Conservation (phyloP, 1,140 invertebrate species). For the Contarinia nasturtii region DNA sequence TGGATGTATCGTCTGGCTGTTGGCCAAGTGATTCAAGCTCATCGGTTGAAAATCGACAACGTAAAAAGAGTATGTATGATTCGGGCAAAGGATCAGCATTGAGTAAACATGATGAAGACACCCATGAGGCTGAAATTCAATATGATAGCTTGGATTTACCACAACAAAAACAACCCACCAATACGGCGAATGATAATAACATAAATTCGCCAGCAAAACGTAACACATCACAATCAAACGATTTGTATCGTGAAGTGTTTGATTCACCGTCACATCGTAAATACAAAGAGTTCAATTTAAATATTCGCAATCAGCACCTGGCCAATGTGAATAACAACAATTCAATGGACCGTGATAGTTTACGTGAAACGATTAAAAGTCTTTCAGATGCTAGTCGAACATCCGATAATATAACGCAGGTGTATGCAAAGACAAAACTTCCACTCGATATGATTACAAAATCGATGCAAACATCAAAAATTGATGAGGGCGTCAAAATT, state of each 20-base stretch:
- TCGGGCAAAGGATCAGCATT: conserved; percentile 28
- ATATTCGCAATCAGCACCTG: conserved; percentile 14
- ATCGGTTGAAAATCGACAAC: conserved; percentile 16
- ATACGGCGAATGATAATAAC: neutral
- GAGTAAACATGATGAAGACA: conserved; percentile 23
- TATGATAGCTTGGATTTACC: conserved; percentile 4
- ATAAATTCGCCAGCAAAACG: neutral
- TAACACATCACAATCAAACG: conserved; percentile 1
- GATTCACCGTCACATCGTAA: conserved; percentile 6
- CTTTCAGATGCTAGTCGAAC: conserved; percentile 16
- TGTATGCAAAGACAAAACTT: conserved; percentile 18
- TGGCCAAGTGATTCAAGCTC: conserved; percentile 29
- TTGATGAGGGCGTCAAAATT: conserved; percentile 26
- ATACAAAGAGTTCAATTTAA: conserved; percentile 15
- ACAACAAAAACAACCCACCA: neutral
- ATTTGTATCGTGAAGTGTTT: conserved; percentile 6
- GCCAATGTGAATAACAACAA: conserved; percentile 17
- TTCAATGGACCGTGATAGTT: conserved; percentile 26
- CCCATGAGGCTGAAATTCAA: conserved; percentile 1
- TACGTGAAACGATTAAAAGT: conserved; percentile 7
- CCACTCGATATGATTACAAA: conserved; percentile 41
- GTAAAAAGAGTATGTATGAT: conserved; percentile 25
- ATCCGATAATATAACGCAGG: conserved; percentile 21
- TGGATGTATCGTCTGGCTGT: conserved; percentile 40
- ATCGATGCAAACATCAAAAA: conserved; percentile 47